Base-by-base conservation (phyloP, 2,797 vertebrate genomes). In the Morus bassanus region DNA sequence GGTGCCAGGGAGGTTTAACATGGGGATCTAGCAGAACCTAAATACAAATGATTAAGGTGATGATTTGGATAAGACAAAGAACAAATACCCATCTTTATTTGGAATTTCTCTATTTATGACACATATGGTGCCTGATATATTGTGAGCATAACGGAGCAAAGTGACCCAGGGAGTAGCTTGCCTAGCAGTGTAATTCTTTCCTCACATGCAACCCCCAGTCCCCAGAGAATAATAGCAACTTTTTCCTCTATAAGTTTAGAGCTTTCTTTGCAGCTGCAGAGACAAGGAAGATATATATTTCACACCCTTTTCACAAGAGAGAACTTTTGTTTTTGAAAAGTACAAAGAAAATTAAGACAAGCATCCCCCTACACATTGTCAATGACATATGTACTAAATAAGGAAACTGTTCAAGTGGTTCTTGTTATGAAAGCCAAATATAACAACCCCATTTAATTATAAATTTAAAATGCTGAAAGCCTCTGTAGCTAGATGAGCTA, bases 371-470 rank as follows among this genome's bases (percentile, higher is more conserved):
- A 68, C 45, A 72, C 68, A 13, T 28, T 74, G 50, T 39, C 30
- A 91, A 57, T 85, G 88, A 35, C 22, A 9, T 48, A 10, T 33
- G 25, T 73, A 79, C 77, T 94, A 94, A 95, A 91, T 59, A 88
- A 92, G 61, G 78, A 92, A 92, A 77, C 13, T 22, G 22, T 33
- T 91, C 84, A 85, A 91, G 28, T 88, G 69, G 54, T 86, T 95
- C 73, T 85, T 88, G 27, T 95, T 94, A 89, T 24, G 54, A 75
- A 94, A 95, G 50, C 22, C 68, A 93, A 94, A 91, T 72, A 59
- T 72, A 92, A 79, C 28, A 63, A 70, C 8, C 3, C 19, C 11
- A 45, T 45, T 80, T 37, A 69, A 54, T 83, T 80, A 72, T n/a
- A 64, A 85, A 75, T 74, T 22, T 60, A 4, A 87, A 94, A 89